Evolutionary conservation across 2,113 vertebrate genomes (phyloP).

Genomic region (Procavia capensis): DNA sequence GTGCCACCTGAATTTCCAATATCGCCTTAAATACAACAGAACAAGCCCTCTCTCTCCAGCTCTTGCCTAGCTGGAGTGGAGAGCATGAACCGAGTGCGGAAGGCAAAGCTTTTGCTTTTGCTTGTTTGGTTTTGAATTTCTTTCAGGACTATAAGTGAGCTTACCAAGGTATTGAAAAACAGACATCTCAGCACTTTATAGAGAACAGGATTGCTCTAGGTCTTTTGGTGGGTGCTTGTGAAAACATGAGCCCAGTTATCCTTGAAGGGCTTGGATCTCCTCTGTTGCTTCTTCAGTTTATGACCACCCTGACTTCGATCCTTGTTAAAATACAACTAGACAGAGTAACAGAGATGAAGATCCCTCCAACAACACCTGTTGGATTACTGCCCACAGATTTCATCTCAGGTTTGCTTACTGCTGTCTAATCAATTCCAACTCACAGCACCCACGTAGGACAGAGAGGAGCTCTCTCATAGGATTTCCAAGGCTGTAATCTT

Average conservation of each 20-base stretch:
- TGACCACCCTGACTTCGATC: no score
- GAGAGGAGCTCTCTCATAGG: not conserved
- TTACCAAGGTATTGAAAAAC: not conserved
- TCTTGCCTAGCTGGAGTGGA: not conserved
- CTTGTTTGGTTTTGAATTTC: not conserved
- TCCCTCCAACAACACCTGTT: not conserved
- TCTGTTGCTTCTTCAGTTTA: not conserved
- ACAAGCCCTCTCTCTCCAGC: not conserved
- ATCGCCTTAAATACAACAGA: not conserved
- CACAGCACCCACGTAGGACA: not conserved
- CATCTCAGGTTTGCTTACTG: not conserved
- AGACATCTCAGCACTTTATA: not conserved
- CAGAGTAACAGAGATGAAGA: not conserved
- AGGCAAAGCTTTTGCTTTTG: not conserved
- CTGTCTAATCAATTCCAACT: not conserved
- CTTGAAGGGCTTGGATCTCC: not conserved
- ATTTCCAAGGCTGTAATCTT: not conserved
- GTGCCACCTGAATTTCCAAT: no score
- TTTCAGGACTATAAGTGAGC: not conserved
- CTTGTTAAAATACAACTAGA: not conserved
- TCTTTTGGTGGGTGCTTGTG: not conserved
- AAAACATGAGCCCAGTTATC: not conserved
- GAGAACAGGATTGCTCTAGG: not conserved
- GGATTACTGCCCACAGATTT: not conserved
- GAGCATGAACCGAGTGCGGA: not conserved